Evolutionary conservation across 2,797 vertebrate genomes (phyloP).

Genomic region (Diglossa cyanea): DNA sequence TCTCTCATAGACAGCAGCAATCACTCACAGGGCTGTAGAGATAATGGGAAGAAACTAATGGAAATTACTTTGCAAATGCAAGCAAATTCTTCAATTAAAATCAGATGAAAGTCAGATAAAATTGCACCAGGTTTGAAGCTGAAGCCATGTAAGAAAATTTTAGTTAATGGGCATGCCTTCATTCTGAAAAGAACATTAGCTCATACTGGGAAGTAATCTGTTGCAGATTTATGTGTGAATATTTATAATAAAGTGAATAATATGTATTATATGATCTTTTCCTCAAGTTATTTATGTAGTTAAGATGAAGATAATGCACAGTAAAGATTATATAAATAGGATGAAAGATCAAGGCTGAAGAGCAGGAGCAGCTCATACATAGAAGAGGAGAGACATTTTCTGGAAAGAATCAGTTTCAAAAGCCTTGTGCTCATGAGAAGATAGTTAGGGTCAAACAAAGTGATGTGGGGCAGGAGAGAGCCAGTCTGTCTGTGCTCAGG

Average conservation of each 20-base stretch:
- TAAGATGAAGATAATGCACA: neutral
- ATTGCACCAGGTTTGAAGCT: neutral
- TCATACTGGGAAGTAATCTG: neutral
- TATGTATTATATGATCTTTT: neutral
- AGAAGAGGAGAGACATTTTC: neutral
- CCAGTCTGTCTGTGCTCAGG: neutral
- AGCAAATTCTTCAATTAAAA: slow-evolving; percentile 45
- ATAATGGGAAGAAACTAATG: slow-evolving; percentile 43
- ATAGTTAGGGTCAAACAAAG: neutral
- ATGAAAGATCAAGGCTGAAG: neutral
- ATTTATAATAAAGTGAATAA: neutral
- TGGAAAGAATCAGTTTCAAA: neutral
- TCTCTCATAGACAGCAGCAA: neutral
- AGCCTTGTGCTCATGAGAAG: neutral
- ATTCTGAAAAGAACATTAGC: neutral
- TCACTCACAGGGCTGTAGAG: neutral
- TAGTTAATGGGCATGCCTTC: neutral
- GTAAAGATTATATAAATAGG: neutral
- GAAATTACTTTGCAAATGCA: neutral
- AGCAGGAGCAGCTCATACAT: neutral
- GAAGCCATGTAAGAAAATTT: neutral
- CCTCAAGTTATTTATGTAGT: neutral
- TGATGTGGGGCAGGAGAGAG: neutral
- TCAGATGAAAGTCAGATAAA: slow-evolving; percentile 8
- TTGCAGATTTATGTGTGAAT: neutral